phyloP scores from a whole-genome alignment of 2,113 vertebrate genomes.

The Todiramphus saurophagus region DNA sequence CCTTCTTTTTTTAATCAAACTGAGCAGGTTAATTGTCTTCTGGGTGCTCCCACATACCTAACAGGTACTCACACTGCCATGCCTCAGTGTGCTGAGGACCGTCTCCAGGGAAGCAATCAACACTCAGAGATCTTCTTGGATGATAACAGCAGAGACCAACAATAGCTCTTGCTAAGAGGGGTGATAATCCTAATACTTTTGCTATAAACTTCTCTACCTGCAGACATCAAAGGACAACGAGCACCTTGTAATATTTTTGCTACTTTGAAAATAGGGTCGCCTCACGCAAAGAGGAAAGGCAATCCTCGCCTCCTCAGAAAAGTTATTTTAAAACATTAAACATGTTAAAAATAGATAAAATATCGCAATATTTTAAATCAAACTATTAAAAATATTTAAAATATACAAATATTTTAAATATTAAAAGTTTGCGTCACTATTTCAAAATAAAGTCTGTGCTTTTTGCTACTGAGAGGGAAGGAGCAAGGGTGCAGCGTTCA shows the following conservation, averaged over 20 bases:
- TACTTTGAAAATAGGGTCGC: not conserved
- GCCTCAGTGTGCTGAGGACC: not conserved
- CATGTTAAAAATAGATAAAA: no score
- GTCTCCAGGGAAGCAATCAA: not conserved
- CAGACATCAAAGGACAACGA: not conserved
- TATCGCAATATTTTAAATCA: no score
- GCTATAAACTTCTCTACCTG: not conserved
- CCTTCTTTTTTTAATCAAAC: not conserved
- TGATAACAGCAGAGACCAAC: not conserved
- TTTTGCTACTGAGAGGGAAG: not conserved
- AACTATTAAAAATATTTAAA: not conserved
- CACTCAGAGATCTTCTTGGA: not conserved
- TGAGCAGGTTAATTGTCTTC: not conserved
- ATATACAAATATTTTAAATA: not conserved
- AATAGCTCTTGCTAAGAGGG: not conserved
- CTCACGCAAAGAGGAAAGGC: not conserved
- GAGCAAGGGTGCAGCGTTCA: rapidly evolving
- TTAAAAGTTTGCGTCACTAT: not conserved
- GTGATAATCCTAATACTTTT: rapidly evolving
- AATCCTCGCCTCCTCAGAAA: not conserved
- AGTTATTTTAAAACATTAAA: not conserved
- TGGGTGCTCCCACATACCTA: rapidly evolving
- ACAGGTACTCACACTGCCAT: rapidly evolving
- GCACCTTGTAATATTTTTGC: not conserved
- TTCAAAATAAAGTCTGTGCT: not conserved